These are phyloP conservation scores for Ceratina australensis DNA, from an alignment of 1,140 invertebrate genomes.

Conservation along the genomic window DNA sequence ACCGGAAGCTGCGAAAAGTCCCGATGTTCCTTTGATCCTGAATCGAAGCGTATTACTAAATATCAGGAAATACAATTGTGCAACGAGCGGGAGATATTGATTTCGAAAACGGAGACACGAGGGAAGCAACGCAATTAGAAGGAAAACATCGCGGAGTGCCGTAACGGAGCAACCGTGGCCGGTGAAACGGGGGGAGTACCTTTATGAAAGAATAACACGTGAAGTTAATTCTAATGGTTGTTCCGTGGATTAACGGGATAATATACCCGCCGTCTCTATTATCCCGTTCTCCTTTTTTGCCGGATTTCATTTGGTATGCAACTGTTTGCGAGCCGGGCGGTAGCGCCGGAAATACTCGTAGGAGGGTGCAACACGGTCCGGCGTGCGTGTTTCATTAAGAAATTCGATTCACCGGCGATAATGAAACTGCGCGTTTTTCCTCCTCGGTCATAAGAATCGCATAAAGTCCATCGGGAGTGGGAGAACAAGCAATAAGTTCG, in stretches of 20 bases:
- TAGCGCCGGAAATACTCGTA: background rate
- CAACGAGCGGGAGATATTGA: background rate
- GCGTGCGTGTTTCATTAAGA: background rate
- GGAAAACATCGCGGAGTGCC: background rate
- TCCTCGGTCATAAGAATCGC: background rate
- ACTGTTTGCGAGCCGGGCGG: background rate
- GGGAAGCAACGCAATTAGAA: no score
- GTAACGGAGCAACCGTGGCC: background rate
- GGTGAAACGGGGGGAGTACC: background rate
- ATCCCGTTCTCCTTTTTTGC: background rate
- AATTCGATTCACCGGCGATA: slow-evolving; percentile 7
- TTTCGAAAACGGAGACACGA: background rate
- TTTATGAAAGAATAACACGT: slow-evolving; percentile 43
- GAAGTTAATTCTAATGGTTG: slow-evolving; percentile 36
- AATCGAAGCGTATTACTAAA: no score
- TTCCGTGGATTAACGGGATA: slow-evolving; percentile 18
- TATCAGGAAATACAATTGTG: no score
- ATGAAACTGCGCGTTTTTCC: background rate
- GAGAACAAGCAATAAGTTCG: slow-evolving; percentile 41
- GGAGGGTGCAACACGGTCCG: no score
- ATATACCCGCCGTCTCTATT: background rate
- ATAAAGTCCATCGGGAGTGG: background rate
- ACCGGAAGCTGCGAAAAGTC: no score
- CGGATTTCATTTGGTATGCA: background rate
- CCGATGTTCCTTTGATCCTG: no score